A percentile compares a stretch with the other conserved stretches of the same genome.
Evolutionary conservation across 2,888 invertebrate species (phyloP).

Genomic region (Nemurella pictetii): DNA sequence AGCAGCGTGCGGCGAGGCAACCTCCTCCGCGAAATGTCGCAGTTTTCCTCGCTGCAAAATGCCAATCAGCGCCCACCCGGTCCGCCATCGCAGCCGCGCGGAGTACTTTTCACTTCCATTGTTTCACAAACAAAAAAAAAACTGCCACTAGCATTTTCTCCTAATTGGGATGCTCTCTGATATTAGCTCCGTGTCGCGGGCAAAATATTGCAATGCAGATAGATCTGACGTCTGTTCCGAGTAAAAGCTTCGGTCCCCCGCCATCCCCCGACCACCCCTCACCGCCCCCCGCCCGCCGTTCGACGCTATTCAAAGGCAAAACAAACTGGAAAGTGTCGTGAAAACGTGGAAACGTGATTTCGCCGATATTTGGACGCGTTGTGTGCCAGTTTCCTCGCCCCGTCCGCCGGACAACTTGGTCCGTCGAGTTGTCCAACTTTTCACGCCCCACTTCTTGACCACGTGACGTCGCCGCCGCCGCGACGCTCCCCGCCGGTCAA

Average conservation of each 20-base stretch:
- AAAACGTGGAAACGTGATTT: background rate
- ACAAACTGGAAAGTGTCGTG: background rate
- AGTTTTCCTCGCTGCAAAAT: too few relatives aligned
- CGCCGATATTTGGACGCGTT: background rate
- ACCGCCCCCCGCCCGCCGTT: background rate
- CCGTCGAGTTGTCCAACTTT: slow-evolving; percentile 16
- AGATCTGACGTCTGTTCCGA: background rate
- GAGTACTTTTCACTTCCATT: too few relatives aligned
- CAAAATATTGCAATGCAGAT: background rate
- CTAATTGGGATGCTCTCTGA: background rate
- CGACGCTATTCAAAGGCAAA: background rate
- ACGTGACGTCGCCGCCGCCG: slow-evolving; percentile 7
- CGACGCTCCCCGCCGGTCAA: background rate
- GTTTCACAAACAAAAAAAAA: too few relatives aligned
- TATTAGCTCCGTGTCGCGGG: background rate
- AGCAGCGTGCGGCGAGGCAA: background rate
- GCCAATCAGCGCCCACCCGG: too few relatives aligned
- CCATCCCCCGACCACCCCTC: too few relatives aligned
- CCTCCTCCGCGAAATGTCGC: background rate
- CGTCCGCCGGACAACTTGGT: too few relatives aligned
- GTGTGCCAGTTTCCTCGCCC: too few relatives aligned
- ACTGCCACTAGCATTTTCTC: background rate
- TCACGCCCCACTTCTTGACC: slow-evolving; percentile 1
- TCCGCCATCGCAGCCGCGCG: too few relatives aligned
- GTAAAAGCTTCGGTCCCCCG: background rate